A percentile compares a stretch with the other conserved stretches of the same genome.
Evolutionary conservation across 2,888 invertebrate species (phyloP).

Genomic region (Troglohyphantes excavatus): DNA sequence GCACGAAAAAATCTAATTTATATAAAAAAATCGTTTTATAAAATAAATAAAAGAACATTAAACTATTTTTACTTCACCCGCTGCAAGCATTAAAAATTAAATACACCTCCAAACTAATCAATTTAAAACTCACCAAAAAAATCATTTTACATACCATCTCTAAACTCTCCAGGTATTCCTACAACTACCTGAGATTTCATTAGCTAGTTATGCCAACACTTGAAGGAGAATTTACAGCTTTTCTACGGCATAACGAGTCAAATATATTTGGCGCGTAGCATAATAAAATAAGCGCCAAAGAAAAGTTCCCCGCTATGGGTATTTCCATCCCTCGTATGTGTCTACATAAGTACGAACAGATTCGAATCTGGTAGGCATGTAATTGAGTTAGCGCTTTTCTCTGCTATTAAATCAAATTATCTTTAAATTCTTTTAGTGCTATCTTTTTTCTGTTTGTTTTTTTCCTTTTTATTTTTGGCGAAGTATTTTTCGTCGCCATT

Average conservation of each 20-base stretch:
- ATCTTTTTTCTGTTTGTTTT: too few relatives aligned
- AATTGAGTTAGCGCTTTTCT: slow-evolving; percentile 49
- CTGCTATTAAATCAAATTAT: slow-evolving; percentile 62
- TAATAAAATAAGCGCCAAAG: slow-evolving; percentile 2
- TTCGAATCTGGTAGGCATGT: slow-evolving; percentile 13
- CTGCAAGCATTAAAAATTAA: too few relatives aligned
- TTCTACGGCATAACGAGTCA: background rate
- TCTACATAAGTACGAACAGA: background rate
- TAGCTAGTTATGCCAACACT: background rate
- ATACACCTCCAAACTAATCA: too few relatives aligned
- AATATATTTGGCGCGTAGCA: background rate
- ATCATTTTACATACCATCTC: background rate
- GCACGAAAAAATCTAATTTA: too few relatives aligned
- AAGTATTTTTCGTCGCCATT: background rate
- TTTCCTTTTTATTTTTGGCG: too few relatives aligned
- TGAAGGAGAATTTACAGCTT: background rate
- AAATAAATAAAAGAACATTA: too few relatives aligned
- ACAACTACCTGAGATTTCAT: background rate
- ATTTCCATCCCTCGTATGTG: background rate
- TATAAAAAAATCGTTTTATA: too few relatives aligned
- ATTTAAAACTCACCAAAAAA: too few relatives aligned
- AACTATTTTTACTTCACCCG: too few relatives aligned
- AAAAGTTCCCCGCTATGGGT: background rate
- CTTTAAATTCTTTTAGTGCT: slow-evolving; percentile 30
- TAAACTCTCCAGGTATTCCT: background rate